Conservation (phyloP, 1,140 invertebrate genomes). For the honey bee (Apis mellifera) region DNA sequence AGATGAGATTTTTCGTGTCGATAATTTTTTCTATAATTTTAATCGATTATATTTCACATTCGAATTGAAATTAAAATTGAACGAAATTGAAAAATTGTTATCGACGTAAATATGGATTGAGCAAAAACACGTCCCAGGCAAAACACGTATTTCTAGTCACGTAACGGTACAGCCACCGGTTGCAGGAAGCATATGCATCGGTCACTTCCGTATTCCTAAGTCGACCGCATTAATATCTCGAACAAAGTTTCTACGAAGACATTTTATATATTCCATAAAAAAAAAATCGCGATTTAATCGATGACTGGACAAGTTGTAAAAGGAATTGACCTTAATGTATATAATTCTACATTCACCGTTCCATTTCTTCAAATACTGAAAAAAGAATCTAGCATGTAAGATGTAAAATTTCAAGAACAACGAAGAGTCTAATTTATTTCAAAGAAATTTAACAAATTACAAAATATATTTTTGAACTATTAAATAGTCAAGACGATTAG, state of each 20-base stretch:
- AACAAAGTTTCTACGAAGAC: conserved; percentile 20
- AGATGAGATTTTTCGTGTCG: too few relatives aligned
- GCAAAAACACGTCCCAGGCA: background rate
- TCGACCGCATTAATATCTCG: conserved; percentile 21
- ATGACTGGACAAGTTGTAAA: background rate
- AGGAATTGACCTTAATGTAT: conserved; percentile 23
- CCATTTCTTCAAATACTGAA: background rate
- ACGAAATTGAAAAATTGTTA: conserved; percentile 4
- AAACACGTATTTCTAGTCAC: conserved; percentile 49
- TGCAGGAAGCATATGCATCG: conserved; percentile 47
- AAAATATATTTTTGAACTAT: background rate
- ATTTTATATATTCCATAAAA: conserved; percentile 11
- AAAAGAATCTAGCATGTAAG: too few relatives aligned
- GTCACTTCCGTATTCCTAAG: conserved; percentile 54
- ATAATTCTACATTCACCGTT: conserved; percentile 9
- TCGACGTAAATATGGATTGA: conserved; percentile 13
- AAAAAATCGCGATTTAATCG: background rate
- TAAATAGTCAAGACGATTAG: background rate
- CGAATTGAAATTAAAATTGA: background rate
- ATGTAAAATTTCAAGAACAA: too few relatives aligned
- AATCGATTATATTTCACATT: too few relatives aligned
- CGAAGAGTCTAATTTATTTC: background rate
- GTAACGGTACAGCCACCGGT: conserved; percentile 47
- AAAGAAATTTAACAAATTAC: background rate
- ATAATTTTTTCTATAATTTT: too few relatives aligned